Base-by-base conservation (phyloP, 1,140 invertebrate species). In the Drosophila baimaii region DNA sequence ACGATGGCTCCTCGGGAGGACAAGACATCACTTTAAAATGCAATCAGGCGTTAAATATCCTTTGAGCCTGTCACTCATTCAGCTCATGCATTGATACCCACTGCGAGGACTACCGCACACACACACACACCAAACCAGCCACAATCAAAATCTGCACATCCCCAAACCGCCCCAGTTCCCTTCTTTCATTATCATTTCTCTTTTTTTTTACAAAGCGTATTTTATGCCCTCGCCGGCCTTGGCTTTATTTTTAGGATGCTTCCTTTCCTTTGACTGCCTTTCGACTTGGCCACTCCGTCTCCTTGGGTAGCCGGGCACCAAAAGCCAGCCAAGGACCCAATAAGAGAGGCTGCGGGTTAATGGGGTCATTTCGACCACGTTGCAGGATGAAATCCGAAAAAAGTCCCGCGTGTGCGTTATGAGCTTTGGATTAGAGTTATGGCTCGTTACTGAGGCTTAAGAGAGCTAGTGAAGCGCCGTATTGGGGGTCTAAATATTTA, bases 11-110 rank as follows among this genome's bases (percentile, higher is more conserved):
- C 56, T 54, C 35, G 44, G 56, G 37, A 55, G 41, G 63, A 62
- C 62, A 72, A 69, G 47, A 55, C 73, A 75, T 85, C 74, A 85
- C 81, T 85, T 85, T 85, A 78, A 75, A 85, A 69, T 62, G 81
- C 74, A 85, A 81, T 84, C 81, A 85, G 61, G 76, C 81, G 77
- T 85, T 81, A 85, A 85, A 85, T 81, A 85, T 85, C 73, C 77
- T 78, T 80, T 78, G 81, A 84, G 81, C 74, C 81, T 80, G 72
- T 70, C 72, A 79, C 77, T 84, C 66, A 84, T 69, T 74, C 43
- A 46, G 33, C 62, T 76, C 75, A 83, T 82, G 75, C 66, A 82
- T 82, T 81, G 69, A 77, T 69, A 77, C 59, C 59, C 69, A 39
- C 12, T 29, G 54, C 33, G 23, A 44, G 43, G 47, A 33, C 56